Conservation (phyloP, 2,113 vertebrate species). For the Pelvicachromis taeniatus region DNA sequence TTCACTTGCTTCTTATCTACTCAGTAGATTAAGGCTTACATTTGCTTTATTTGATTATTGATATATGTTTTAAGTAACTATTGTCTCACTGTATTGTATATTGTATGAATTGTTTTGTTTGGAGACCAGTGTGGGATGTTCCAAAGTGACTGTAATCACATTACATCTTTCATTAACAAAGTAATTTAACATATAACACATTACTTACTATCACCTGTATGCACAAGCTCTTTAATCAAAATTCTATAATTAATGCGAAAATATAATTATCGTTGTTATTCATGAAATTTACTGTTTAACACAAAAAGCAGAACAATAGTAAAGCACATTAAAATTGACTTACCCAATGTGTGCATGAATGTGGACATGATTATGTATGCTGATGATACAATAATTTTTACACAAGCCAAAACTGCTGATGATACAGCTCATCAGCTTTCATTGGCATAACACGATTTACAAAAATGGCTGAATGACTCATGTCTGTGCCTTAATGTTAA, state of each 20-base stretch:
- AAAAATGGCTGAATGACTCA: too few species aligned
- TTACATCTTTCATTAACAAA: not conserved
- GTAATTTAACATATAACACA: not conserved
- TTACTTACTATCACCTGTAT: not conserved
- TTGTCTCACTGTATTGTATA: not conserved
- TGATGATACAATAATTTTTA: too few species aligned
- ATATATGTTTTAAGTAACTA: not conserved
- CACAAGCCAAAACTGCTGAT: too few species aligned
- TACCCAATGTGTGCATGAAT: too few species aligned
- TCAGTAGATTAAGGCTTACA: not conserved
- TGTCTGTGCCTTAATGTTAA: too few species aligned
- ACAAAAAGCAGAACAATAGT: not conserved
- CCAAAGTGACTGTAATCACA: not conserved
- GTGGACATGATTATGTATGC: too few species aligned
- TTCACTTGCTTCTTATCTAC: not conserved
- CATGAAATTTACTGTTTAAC: not conserved
- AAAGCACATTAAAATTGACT: not conserved
- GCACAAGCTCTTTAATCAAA: not conserved
- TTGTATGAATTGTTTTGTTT: not conserved
- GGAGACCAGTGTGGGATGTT: not conserved
- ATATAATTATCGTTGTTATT: not conserved
- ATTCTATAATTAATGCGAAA: not conserved
- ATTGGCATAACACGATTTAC: too few species aligned
- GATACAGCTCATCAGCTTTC: too few species aligned
- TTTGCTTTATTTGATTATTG: not conserved